Evolutionary conservation across 2,888 invertebrate species (phyloP), one percentile per base, ranked within the genome.

Genomic region (Cosmorhoe ocellata): DNA sequence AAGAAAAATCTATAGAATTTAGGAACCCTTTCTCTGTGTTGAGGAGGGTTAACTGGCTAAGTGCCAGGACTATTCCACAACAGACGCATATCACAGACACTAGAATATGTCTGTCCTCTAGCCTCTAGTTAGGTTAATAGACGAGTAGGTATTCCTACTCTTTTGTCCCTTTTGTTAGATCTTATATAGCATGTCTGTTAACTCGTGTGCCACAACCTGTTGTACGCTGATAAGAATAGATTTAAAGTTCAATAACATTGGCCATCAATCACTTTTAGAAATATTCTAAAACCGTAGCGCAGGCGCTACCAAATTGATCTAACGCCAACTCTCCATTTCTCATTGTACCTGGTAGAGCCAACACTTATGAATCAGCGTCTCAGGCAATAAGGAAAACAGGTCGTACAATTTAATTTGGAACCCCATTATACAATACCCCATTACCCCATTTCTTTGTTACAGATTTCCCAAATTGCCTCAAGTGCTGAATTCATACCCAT

Each of bases 401-500:
- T 41, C n/a, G 34, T 40, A 49, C 31, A 36, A 14, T 18, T 11
- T 11, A 46, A 37, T 14, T 51, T 24, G 51, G 40, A 48, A 51
- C n/a, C n/a, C n/a, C n/a, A n/a, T n/a, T n/a, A n/a, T n/a, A n/a
- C n/a, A n/a, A n/a, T n/a, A n/a, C n/a, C n/a, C n/a, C n/a, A n/a
- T n/a, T n/a, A 58, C 46, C 13, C 44, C 58, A 44, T 57, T 53
- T 51, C 59, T 66, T 66, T 67, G 65, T 71, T 71, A 38, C 67
- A 71, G 71, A 60, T 59, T 48, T 42, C 44, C 42, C 31, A 39
- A 14, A 47, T 39, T 51, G 56, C 56, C 61, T 14, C 18, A 18
- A 18, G 4, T 9, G 14, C 14, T 27, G 33, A 14, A 56, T 49
- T 43, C 54, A 71, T 65, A 68, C 62, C 34, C 54, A 70, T 64